A percentile compares a stretch with the other conserved stretches of the same genome.
Conservation (phyloP, 2,888 invertebrate genomes). For the Malachius bipustulatus region DNA sequence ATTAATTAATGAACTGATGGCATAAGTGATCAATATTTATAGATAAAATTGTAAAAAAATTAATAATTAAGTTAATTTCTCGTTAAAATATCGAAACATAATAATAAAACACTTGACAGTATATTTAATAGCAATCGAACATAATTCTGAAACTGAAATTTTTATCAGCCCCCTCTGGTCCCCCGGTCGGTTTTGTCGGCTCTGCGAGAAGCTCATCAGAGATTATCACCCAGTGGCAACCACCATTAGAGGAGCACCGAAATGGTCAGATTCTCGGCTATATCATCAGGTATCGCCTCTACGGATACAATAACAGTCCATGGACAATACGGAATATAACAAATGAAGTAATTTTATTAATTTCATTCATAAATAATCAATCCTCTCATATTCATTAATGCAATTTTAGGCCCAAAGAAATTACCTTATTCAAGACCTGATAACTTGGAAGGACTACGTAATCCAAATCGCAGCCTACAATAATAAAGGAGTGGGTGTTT, state of each 20-base stretch:
- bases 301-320: slow-evolving; percentile 83
- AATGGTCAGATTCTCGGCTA: slow-evolving; percentile 94
- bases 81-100: too few species aligned
- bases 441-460: slow-evolving; percentile 96
- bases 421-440: slow-evolving; percentile 81
- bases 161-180: slow-evolving; percentile 80
- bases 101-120: too few species aligned
- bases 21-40: too few species aligned
- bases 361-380: slow-evolving; percentile 1
- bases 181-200: slow-evolving; percentile 89
- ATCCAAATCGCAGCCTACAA: slow-evolving; percentile 96
- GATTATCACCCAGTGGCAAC: slow-evolving; percentile 95
- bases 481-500: slow-evolving; percentile 89
- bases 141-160: slow-evolving; percentile 1
- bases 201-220: slow-evolving; percentile 89
- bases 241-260: slow-evolving; percentile 84
- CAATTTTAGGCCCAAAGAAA: slow-evolving; percentile 62
- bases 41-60: too few species aligned
- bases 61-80: too few species aligned
- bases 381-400: slow-evolving; percentile 4
- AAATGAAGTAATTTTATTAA: slow-evolving; percentile 58
- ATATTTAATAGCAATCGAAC: too few species aligned
- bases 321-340: slow-evolving; percentile 89
- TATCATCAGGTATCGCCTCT: slow-evolving; percentile 79
- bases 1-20: too few species aligned